Evolutionary conservation across 2,888 invertebrate genomes (phyloP), one percentile per base, ranked within the genome.

Genomic region (Chorisops tibialis): DNA sequence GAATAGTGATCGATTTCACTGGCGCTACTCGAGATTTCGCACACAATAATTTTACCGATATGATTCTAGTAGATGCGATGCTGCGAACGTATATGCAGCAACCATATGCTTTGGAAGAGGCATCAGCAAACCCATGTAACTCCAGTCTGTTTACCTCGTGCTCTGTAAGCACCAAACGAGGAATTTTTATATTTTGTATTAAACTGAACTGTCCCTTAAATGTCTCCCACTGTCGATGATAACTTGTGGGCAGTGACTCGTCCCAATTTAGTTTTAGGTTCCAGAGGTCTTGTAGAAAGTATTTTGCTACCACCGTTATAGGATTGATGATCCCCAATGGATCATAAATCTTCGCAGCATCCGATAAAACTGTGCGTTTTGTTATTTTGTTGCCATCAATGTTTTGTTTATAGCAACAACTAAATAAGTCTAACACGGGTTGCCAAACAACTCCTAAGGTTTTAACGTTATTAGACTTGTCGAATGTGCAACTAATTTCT

Each of bases 1-100:
- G 72, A 19, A 73, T 43, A 2, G 71, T 64, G 22, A 37, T 39
- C 3, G 69, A 50, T 22, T 52, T 64, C 4, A 60, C 24, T 3
- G 65, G 65, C 0, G 65, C 63, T 9, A 67, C 59, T 22, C 52
- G 56, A 2, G 63, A 62, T 35, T 65, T 66, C 0, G 65, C 58
- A 9, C 45, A 22, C 1, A 66, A 14, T 4, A 65, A 16, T 3
- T 16, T 24, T 21, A 54, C 49, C 12, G 12, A 38, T 0, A 54
- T 21, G 2, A 14, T 22, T 0, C 41, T 48, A 16, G 45, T 5
- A 14, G 6, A 1, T 16, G 59, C 22, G 2, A 38, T 43, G 2
- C 30, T 37, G 1, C 63, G 22, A 4, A 63, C 11, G 19, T 66
- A 64, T 1, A 64, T 30, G 14, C 24, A 48, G 22, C 50, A 58